Percentiles rank a stretch among this genome's conserved stretches.
Evolutionary conservation across 2,888 invertebrate genomes (phyloP).

Genomic region (Shargacucullia verbasci): DNA sequence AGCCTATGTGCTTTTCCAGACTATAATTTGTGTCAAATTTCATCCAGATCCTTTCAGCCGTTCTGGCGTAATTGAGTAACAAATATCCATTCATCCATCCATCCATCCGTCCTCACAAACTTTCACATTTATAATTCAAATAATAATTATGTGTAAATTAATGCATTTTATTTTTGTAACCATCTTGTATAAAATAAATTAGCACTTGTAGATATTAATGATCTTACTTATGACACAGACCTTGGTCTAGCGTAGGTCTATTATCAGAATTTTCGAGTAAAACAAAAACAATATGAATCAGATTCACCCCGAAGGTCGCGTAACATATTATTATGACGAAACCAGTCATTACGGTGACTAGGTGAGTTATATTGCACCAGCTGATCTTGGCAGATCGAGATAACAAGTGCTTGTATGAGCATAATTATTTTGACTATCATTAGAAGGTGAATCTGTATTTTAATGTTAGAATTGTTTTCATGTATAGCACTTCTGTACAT

Average conservation of each 20-base stretch:
- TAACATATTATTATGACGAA: constrained; percentile 27
- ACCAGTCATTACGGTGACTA: constrained; percentile 27
- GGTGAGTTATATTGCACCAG: constrained; percentile 28
- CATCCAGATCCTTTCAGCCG: no score
- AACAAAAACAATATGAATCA: constrained; percentile 18
- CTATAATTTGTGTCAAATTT: no score
- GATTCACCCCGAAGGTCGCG: constrained; percentile 38
- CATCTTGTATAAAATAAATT: background rate
- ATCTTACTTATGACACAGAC: no score
- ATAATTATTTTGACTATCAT: constrained; percentile 30
- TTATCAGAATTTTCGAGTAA: constrained; percentile 23
- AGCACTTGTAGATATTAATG: background rate
- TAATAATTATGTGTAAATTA: no score
- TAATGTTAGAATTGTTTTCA: no score
- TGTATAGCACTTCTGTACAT: no score
- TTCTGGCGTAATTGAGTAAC: no score
- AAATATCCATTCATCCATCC: no score
- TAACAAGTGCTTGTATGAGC: constrained; percentile 5
- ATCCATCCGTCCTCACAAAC: no score
- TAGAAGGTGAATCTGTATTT: constrained; percentile 20
- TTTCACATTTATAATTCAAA: no score
- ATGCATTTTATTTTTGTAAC: no score
- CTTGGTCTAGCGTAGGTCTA: background rate
- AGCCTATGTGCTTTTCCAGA: no score
- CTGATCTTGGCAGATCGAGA: constrained; percentile 23